Percentiles rank a stretch among this genome's conserved stretches.
phyloP scores from a whole-genome alignment of 1,140 invertebrate species.

The Drosophila suzukii region DNA sequence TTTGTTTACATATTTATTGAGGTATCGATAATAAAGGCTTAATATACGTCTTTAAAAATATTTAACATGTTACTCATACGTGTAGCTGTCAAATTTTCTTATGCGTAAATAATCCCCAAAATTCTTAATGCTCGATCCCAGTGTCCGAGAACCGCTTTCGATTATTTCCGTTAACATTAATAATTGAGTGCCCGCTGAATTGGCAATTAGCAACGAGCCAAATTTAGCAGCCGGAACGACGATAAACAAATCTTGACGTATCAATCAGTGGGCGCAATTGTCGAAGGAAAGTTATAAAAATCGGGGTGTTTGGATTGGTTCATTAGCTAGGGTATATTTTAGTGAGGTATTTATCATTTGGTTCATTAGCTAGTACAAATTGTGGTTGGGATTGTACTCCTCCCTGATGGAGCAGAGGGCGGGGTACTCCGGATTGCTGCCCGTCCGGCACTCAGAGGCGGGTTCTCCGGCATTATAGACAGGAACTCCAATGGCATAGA shows the following conservation, averaged over 20 bases:
- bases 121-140: conserved; percentile 11
- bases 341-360: conserved; percentile 7
- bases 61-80: background rate
- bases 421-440: conserved; percentile 65
- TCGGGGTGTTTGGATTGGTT: conserved; percentile 22
- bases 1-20: no score
- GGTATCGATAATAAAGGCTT: no score
- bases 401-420: conserved; percentile 69
- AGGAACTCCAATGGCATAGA: conserved; percentile 70
- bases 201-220: conserved; percentile 49
- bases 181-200: conserved; percentile 28
- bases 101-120: background rate
- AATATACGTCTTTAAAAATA: no score
- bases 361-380: conserved; percentile 38
- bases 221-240: conserved; percentile 58
- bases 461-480: conserved; percentile 73
- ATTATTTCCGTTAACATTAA: conserved; percentile 36
- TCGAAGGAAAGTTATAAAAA: conserved; percentile 18
- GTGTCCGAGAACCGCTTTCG: conserved; percentile 40
- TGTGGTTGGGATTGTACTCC: conserved; percentile 78
- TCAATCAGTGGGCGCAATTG: conserved; percentile 40
- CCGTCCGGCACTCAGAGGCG: conserved; percentile 70
- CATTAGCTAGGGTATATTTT: conserved; percentile 23
- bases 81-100: background rate
- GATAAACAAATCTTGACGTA: conserved; percentile 45